Conservation (phyloP, 2,113 vertebrate species). For the Corythaixoides concolor region DNA sequence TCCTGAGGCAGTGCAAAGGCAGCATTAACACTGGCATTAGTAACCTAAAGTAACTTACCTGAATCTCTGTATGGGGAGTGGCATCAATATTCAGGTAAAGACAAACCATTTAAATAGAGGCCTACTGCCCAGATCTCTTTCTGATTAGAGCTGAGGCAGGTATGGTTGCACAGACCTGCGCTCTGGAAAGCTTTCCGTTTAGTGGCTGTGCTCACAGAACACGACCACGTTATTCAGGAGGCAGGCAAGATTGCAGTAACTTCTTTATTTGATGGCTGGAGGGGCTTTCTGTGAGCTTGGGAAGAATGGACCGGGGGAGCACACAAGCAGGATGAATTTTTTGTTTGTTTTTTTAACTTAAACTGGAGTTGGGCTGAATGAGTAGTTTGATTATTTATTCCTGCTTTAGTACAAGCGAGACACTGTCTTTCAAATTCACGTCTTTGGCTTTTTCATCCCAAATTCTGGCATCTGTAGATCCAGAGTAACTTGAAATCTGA, state of each 20-base stretch:
- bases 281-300: neutral
- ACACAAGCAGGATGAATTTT: neutral
- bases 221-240: rapidly evolving
- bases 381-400: neutral
- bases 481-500: neutral
- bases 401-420: neutral
- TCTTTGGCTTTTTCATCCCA: neutral
- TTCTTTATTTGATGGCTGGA: neutral
- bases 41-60: neutral
- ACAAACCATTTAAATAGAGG: neutral
- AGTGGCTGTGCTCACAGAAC: neutral
- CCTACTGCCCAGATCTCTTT: neutral
- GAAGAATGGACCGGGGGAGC: neutral
- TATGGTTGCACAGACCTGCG: rapidly evolving
- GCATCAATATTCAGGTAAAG: neutral
- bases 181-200: no score
- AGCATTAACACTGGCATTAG: no score
- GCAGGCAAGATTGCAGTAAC: neutral
- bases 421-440: neutral
- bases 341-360: neutral
- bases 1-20: neutral
- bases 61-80: neutral
- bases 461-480: neutral
- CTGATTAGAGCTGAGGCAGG: neutral
- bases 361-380: neutral